phyloP scores from a whole-genome alignment of 2,113 vertebrate genomes.

The Microcebus lehilahytsara region DNA sequence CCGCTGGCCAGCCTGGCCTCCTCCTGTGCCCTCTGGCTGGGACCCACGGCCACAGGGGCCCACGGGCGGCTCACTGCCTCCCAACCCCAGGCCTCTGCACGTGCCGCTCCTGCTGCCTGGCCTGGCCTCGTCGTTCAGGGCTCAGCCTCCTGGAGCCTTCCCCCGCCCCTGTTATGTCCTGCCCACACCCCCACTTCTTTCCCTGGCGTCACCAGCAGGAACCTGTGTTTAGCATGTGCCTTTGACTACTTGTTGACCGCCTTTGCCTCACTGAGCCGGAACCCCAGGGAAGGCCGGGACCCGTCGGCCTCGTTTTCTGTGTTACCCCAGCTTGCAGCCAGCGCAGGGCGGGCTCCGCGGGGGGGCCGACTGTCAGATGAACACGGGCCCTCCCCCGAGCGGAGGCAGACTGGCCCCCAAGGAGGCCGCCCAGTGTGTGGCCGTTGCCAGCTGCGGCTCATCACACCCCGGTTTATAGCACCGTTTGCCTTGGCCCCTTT shows the following conservation, averaged over 20 bases:
- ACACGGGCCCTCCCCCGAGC: fast-evolving
- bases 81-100: neutral
- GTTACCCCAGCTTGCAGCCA: neutral
- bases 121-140: neutral
- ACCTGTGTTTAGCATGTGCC: neutral
- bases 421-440: neutral
- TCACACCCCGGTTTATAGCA: neutral
- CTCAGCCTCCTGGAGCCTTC: neutral
- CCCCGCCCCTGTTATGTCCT: neutral
- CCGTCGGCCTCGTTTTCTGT: neutral
- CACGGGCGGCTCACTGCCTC: too few species aligned
- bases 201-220: neutral
- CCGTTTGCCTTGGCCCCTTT: neutral
- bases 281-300: neutral
- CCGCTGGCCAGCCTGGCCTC: neutral
- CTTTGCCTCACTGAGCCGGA: neutral
- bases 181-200: neutral
- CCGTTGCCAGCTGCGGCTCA: neutral
- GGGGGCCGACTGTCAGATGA: neutral
- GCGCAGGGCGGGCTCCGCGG: too few species aligned
- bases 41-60: fast-evolving
- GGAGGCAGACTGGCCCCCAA: neutral
- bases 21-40: neutral
- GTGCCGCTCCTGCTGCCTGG: neutral
- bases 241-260: neutral